Evolutionary conservation across 2,113 vertebrate species (phyloP).

Genomic region (Neoarius graeffei): DNA sequence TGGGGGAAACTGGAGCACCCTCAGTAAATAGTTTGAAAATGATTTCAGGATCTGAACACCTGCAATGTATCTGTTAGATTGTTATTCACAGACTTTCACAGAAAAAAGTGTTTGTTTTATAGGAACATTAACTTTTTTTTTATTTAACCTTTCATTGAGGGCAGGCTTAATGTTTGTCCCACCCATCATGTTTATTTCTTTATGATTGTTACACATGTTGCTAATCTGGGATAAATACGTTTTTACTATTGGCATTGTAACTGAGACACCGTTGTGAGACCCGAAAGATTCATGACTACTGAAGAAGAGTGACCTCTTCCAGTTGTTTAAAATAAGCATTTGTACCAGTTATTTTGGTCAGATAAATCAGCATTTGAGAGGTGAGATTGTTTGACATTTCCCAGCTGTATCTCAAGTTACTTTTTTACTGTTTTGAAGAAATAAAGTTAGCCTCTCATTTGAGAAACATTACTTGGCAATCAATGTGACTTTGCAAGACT

Average conservation of each 20-base stretch:
- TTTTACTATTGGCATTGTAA: not conserved
- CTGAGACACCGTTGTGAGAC: not conserved
- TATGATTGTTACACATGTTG: conserved; percentile 51
- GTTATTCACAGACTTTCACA: not conserved
- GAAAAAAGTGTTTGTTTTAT: not conserved
- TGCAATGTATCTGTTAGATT: not conserved
- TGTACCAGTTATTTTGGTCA: not conserved
- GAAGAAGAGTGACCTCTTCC: not conserved
- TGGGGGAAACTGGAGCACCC: no score
- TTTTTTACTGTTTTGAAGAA: not conserved
- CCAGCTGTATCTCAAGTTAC: not conserved
- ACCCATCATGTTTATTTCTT: conserved; percentile 59
- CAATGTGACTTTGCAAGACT: not conserved
- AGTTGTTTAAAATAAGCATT: not conserved
- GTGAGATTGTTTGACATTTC: not conserved
- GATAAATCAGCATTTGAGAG: not conserved
- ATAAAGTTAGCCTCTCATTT: not conserved
- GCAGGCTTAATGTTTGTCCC: not conserved
- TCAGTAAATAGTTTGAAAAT: not conserved
- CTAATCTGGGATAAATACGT: not conserved
- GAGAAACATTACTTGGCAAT: not conserved
- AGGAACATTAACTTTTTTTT: not conserved
- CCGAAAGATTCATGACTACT: not conserved
- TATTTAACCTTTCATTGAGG: conserved; percentile 12
- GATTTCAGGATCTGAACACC: not conserved